Conservation (phyloP, 1,140 invertebrate genomes). For the Ephestia elutella region DNA sequence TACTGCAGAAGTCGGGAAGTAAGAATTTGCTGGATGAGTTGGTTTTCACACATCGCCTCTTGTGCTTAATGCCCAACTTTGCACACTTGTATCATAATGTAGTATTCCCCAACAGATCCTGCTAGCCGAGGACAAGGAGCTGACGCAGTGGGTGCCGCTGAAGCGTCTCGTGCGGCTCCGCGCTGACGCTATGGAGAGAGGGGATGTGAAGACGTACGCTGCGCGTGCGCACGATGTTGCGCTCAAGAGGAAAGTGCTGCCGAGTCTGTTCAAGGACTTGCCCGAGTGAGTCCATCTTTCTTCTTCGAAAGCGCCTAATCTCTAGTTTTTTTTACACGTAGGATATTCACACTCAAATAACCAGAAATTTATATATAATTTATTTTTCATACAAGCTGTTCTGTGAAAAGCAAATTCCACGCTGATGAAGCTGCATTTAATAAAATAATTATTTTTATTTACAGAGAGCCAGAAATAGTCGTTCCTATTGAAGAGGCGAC, state of each 20-base stretch:
- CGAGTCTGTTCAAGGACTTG: constrained; percentile 82
- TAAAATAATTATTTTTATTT: constrained; percentile 15
- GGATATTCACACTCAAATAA: too few species aligned
- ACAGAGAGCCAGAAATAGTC: constrained; percentile 60
- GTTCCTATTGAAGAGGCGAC: constrained; percentile 44
- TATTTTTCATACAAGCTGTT: too few species aligned
- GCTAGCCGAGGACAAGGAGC: constrained; percentile 90
- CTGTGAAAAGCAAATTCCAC: too few species aligned
- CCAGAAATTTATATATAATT: too few species aligned
- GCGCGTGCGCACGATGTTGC: constrained; percentile 83
- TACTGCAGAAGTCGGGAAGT: too few species aligned
- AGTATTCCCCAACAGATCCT: constrained; percentile 90
- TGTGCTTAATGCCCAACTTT: too few species aligned
- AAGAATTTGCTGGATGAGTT: too few species aligned
- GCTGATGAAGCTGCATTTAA: too few species aligned
- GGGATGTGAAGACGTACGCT: constrained; percentile 85
- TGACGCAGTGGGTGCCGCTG: constrained; percentile 95
- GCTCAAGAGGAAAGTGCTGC: constrained; percentile 89
- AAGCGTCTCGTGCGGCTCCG: constrained; percentile 91
- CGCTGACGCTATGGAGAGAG: constrained; percentile 84
- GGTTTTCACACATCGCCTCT: too few species aligned
- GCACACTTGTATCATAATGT: too few species aligned
- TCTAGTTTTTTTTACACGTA: too few species aligned
- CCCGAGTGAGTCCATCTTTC: constrained; percentile 42
- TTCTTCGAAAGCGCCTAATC: too few species aligned